These are phyloP conservation scores for Stichodactyla helianthus DNA, from an alignment of 64 coral and sea anemone species.

Conservation along the genomic window DNA sequence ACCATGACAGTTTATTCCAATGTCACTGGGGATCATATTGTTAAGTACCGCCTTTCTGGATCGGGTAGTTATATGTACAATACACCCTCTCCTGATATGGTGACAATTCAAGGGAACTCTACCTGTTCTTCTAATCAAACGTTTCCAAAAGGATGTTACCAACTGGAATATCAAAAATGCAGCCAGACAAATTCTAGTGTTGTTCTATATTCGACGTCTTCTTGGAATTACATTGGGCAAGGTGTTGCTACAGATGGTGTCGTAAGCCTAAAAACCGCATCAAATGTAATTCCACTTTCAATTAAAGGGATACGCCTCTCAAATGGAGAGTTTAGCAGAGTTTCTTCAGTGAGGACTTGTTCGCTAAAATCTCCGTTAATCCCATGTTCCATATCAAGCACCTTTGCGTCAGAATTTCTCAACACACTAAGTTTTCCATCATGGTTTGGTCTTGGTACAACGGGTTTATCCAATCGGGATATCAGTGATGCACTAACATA, in stretches of 20 bases:
- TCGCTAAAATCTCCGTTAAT: not conserved
- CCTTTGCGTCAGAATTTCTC: slow-evolving; percentile 25
- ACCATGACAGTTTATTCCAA: slow-evolving; percentile 11
- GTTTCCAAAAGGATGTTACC: slow-evolving; percentile 21
- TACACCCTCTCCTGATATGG: slow-evolving; percentile 3
- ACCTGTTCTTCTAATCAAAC: not conserved
- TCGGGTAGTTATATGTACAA: not conserved
- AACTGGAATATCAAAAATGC: slow-evolving; percentile 3
- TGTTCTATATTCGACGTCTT: not conserved
- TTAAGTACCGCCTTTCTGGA: slow-evolving; percentile 29
- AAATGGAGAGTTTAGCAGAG: not conserved
- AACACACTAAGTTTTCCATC: slow-evolving; percentile 15
- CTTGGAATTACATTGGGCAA: not conserved
- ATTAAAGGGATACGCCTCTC: not conserved
- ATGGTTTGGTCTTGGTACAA: slow-evolving; percentile 19
- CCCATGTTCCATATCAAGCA: slow-evolving; percentile 15
- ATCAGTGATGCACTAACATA: slow-evolving; percentile 16
- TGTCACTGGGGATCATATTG: slow-evolving; percentile 20
- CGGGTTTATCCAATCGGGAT: not conserved
- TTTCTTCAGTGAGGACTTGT: not conserved
- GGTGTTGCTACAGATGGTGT: not conserved
- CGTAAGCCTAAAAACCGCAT: not conserved
- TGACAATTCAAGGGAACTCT: slow-evolving; percentile 9
- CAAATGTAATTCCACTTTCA: not conserved
- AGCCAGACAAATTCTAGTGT: not conserved